phyloP scores from a whole-genome alignment of 2,113 vertebrate genomes.

The Chamaea fasciata region DNA sequence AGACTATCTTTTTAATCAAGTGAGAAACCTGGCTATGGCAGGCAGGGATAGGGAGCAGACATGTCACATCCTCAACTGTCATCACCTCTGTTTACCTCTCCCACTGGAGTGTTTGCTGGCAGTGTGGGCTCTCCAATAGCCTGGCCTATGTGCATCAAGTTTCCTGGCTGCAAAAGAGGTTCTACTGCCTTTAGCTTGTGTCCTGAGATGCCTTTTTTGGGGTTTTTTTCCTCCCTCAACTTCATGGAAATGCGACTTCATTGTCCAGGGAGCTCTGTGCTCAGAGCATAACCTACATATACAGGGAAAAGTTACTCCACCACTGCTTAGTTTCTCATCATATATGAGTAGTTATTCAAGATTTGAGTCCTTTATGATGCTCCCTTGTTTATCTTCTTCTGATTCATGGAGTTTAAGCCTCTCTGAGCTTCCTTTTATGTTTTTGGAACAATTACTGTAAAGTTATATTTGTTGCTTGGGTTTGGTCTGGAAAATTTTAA shows the following conservation, averaged over 20 bases:
- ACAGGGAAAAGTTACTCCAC: neutral
- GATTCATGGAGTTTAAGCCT: neutral
- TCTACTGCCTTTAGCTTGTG: neutral
- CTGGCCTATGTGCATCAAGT: neutral
- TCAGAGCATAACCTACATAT: neutral
- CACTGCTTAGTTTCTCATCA: neutral
- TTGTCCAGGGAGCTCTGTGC: neutral
- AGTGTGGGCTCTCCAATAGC: neutral
- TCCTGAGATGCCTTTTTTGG: neutral
- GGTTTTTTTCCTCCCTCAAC: accelerated
- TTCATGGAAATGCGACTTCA: neutral
- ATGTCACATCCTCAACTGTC: neutral
- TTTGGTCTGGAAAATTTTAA: neutral
- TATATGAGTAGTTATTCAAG: neutral
- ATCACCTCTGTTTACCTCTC: neutral
- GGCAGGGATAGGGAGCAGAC: neutral
- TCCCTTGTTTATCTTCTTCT: neutral
- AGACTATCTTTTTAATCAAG: neutral
- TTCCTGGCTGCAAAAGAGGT: neutral
- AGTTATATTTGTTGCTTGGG: neutral
- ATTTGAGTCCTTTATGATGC: neutral
- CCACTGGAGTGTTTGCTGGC: neutral
- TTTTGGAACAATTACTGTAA: neutral
- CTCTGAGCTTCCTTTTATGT: neutral
- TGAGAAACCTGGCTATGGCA: neutral